Percentiles rank a stretch among this genome's conserved stretches.
Conservation (phyloP, 2,888 invertebrate genomes). For the Bugulina stolonifera region DNA sequence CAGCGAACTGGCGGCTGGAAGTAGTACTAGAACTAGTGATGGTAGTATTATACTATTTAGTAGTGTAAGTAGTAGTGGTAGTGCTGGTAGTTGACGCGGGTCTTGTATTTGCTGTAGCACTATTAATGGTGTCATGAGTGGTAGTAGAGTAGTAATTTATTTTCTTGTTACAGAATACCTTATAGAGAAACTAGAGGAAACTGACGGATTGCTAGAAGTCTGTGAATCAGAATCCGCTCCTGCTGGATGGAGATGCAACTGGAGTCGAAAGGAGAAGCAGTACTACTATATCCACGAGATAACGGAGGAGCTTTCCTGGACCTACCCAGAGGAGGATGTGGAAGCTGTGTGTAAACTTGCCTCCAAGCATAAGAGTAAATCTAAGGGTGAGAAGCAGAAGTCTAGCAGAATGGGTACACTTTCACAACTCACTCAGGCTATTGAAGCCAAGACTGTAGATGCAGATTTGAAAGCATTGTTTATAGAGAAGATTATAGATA, state of each 20-base stretch:
- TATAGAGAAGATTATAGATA: slow-evolving; percentile 7
- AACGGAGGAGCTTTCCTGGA: slow-evolving; percentile 11
- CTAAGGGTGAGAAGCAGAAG: not conserved
- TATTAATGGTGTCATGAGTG: not conserved
- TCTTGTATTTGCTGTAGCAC: not conserved
- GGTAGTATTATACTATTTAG: not conserved
- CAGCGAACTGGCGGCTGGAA: too few species aligned
- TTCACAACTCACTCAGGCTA: not conserved
- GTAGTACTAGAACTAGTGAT: not conserved
- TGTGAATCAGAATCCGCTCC: slow-evolving; percentile 22
- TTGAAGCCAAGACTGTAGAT: slow-evolving; percentile 7
- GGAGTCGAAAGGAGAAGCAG: slow-evolving; percentile 23
- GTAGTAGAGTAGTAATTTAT: not conserved
- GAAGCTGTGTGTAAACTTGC: slow-evolving; percentile 14
- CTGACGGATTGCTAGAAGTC: slow-evolving; percentile 5
- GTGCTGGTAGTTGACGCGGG: not conserved
- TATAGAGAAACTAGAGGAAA: slow-evolving; percentile 12
- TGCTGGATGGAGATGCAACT: slow-evolving; percentile 24
- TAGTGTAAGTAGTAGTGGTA: not conserved
- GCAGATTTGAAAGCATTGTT: slow-evolving; percentile 20
- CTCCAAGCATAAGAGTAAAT: not conserved
- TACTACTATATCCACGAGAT: slow-evolving; percentile 22
- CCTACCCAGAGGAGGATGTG: slow-evolving; percentile 4
- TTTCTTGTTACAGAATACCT: not conserved
- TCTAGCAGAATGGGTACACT: not conserved